Percentiles rank a stretch among this genome's conserved stretches.
Evolutionary conservation across 2,888 invertebrate genomes (phyloP).

Genomic region (Polydrusus pterygomalis): DNA sequence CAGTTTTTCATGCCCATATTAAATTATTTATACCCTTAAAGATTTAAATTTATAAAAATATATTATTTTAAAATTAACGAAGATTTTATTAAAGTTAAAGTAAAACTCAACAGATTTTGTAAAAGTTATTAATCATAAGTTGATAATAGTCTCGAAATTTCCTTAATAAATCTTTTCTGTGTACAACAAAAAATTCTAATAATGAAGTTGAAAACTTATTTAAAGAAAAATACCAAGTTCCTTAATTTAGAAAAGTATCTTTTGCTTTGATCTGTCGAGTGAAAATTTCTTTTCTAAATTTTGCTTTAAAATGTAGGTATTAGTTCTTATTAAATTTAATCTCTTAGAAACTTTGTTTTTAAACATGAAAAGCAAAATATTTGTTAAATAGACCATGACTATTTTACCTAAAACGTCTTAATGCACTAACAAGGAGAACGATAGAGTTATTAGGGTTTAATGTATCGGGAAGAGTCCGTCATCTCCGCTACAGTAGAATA

Average conservation of each 20-base stretch:
- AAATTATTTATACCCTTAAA: no score
- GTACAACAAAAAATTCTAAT: conserved; percentile 34
- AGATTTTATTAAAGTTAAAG: not conserved
- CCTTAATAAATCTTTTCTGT: conserved; percentile 33
- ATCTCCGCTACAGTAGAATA: no score
- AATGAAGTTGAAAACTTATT: conserved; percentile 40
- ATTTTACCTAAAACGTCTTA: not conserved
- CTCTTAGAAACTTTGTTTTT: not conserved
- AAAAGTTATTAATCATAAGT: conserved; percentile 32
- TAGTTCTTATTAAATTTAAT: conserved; percentile 21
- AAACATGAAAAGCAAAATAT: not conserved
- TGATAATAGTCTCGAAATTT: conserved; percentile 18
- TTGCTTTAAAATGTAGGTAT: conserved; percentile 31
- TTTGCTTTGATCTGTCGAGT: conserved; percentile 39
- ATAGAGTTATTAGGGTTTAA: no score
- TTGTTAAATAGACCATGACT: not conserved
- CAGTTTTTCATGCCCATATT: no score
- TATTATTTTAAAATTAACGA: not conserved
- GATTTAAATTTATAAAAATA: not conserved
- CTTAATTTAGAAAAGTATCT: conserved; percentile 32
- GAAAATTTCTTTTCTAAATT: conserved; percentile 20
- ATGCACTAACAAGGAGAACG: no score
- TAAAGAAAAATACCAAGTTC: conserved; percentile 44
- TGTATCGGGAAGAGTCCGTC: no score
- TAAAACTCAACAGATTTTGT: not conserved